Conservation (phyloP, 2,888 invertebrate species). For the Torymus texanus region DNA sequence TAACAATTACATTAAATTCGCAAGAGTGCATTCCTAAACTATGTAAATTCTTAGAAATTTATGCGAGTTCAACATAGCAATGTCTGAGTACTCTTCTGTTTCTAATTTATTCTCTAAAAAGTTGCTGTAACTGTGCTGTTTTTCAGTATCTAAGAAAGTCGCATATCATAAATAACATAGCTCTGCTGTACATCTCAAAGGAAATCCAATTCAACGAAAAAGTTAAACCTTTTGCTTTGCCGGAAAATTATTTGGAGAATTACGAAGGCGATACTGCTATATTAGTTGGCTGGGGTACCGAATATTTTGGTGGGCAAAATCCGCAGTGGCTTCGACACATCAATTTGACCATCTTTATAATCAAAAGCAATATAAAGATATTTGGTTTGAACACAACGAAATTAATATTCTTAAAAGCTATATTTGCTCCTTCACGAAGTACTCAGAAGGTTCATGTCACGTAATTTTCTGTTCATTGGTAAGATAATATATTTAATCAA, state of each 20-base stretch:
- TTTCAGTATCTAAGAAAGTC: neutral
- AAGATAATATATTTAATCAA: too few species aligned
- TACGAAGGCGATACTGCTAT: slow-evolving; percentile 56
- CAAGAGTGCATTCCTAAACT: too few species aligned
- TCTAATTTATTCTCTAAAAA: too few species aligned
- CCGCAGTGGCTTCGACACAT: too few species aligned
- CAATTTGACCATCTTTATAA: too few species aligned
- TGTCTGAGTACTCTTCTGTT: too few species aligned
- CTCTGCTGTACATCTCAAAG: neutral
- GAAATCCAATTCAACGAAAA: slow-evolving; percentile 58
- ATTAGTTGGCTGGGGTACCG: slow-evolving; percentile 71
- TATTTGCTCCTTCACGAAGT: slow-evolving; percentile 78
- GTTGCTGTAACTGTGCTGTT: neutral
- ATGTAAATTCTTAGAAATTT: too few species aligned
- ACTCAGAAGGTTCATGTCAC: slow-evolving; percentile 80
- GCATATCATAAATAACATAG: neutral
- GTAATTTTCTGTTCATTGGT: slow-evolving; percentile 72
- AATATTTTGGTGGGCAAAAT: slow-evolving; percentile 34
- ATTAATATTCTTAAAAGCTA: slow-evolving; percentile 71
- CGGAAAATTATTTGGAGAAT: slow-evolving; percentile 61
- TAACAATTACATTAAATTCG: too few species aligned
- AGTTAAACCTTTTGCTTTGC: slow-evolving; percentile 65
- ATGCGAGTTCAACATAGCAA: too few species aligned
- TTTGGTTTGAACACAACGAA: slow-evolving; percentile 58
- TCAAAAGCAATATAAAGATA: too few species aligned